Evolutionary conservation across 2,888 invertebrate species (phyloP).

Genomic region (Philonicus albiceps): DNA sequence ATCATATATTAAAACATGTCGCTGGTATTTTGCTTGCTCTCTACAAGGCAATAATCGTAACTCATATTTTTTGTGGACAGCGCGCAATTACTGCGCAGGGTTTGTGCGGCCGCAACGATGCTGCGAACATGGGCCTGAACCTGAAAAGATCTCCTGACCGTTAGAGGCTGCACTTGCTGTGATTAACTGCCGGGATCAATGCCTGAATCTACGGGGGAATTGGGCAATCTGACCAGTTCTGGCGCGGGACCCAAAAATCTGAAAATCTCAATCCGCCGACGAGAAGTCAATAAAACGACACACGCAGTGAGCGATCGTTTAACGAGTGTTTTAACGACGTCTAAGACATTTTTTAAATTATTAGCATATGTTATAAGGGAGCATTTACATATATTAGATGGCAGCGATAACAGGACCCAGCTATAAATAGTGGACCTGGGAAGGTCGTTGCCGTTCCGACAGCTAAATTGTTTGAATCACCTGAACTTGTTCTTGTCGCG

Average conservation of each 20-base stretch:
- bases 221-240: background rate
- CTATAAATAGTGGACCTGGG: background rate
- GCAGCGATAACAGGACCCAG: background rate
- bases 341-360: constrained; percentile 1
- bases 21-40: constrained; percentile 64
- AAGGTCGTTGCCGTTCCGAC: background rate
- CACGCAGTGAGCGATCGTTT: background rate
- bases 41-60: constrained; percentile 64
- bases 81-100: constrained; percentile 33
- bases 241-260: background rate
- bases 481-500: background rate
- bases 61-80: constrained; percentile 58
- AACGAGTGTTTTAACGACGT: background rate
- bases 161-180: constrained; percentile 25
- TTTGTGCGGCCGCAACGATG: background rate
- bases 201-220: background rate
- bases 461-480: background rate
- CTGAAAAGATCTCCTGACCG: background rate
- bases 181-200: background rate
- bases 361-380: background rate
- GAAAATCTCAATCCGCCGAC: background rate
- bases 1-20: constrained; percentile 64
- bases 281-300: constrained; percentile 7
- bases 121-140: background rate
- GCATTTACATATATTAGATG: background rate